Evolutionary conservation across 2,113 vertebrate genomes (phyloP).

Genomic region (Podarcis muralis): DNA sequence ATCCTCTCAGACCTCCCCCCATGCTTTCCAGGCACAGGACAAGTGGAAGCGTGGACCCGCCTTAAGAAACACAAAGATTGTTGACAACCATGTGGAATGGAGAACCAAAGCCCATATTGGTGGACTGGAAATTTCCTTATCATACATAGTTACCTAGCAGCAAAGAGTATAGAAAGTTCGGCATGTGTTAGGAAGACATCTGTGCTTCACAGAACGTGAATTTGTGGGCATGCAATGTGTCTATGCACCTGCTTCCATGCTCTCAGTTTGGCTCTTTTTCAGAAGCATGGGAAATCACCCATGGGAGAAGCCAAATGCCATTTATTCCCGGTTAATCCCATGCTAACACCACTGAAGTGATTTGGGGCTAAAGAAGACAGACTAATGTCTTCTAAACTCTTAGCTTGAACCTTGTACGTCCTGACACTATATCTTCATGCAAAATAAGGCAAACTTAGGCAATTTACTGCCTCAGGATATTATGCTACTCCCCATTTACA

Average conservation of each 20-base stretch:
- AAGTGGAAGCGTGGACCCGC: too few relatives aligned
- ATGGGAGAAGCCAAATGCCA: background rate
- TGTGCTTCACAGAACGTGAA: background rate
- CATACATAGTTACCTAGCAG: background rate
- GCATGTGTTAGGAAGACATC: background rate
- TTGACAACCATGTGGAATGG: background rate
- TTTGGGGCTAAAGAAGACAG: background rate
- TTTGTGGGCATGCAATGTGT: background rate
- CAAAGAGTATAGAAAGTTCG: background rate
- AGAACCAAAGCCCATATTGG: background rate
- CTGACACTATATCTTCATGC: background rate
- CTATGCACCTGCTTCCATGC: background rate
- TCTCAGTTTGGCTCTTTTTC: background rate
- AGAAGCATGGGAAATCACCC: background rate
- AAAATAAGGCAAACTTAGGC: background rate
- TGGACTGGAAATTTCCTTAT: background rate
- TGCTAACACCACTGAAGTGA: background rate
- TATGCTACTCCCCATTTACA: background rate
- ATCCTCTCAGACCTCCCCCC: too few relatives aligned
- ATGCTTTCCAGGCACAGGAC: too few relatives aligned
- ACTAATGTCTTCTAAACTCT: background rate
- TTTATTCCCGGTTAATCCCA: background rate
- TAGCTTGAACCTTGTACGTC: background rate
- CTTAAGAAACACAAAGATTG: background rate
- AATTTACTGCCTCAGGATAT: background rate